Base-by-base conservation (phyloP, 2,888 invertebrate genomes). In the Augiades crinisus region DNA sequence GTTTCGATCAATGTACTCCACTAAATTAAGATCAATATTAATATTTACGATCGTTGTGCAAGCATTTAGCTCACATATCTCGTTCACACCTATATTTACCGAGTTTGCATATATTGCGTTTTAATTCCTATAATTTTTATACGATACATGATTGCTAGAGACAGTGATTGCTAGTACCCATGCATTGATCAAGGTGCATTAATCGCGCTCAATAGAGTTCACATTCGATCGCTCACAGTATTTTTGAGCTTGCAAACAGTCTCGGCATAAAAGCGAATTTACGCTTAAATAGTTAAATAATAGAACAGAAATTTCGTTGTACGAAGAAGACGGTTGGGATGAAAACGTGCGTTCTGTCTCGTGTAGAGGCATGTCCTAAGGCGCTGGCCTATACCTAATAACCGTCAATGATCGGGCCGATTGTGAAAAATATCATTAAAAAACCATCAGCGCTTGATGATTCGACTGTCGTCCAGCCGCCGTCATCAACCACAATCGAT, bases 351-450 rank as follows among this genome's bases (percentile, higher is more conserved):
- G 43, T 37, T 43, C n/a, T 30, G 27, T 12, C 12, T 17, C n/a
- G 27, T 30, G 43, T 45, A 45, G 46, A 38, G 72, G 68, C 75
- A 75, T 78, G 78, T 80, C 82, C 83, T 67, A 78, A 71, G 82
- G 81, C 81, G 72, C 70, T 78, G 71, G 76, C 75, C 81, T 83
- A 81, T 81, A 83, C 81, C 85, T 86, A 89, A 87, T 85, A 89
- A 82, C 88, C 85, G 79, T 81, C 86, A 84, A 86, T 86, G 86
- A 88, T 88, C 85, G 81, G 72, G 59, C 77, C 86, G 86, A 88
- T 89, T 88, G 89, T 88, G 88, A 90, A 90, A 90, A 89, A 90
- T 90, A 90, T 90, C 90, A 90, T 90, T 90, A 90, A 90, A 90
- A 90, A 88, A 86, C 85, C 89, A 90, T 90, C 90, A 90, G 84